Evolutionary conservation across 2,113 vertebrate species (phyloP).

Genomic region (Pelobates fuscus): DNA sequence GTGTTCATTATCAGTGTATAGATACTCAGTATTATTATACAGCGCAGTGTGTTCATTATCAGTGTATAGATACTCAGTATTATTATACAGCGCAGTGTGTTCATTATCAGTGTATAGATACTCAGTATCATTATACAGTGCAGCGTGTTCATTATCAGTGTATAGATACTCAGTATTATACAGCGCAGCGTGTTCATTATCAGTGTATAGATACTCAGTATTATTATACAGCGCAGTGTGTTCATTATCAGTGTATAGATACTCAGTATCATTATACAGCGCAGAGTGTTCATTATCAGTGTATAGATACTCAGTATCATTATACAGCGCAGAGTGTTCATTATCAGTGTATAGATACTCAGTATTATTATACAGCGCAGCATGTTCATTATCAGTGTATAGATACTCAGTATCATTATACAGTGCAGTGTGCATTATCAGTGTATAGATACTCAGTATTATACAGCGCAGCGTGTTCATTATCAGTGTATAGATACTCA

Average conservation of each 20-base stretch:
- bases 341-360: background rate
- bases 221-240: background rate
- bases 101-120: background rate
- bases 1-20: conserved; percentile 1
- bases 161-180: background rate
- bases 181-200: background rate
- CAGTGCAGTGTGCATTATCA: background rate
- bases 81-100: background rate
- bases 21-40: conserved; percentile 1
- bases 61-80: background rate
- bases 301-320: background rate
- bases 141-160: background rate
- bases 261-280: background rate
- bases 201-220: background rate
- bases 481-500: background rate
- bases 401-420: background rate
- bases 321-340: background rate
- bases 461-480: background rate
- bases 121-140: background rate
- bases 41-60: background rate
- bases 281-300: background rate
- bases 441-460: background rate
- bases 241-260: background rate
- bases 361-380: background rate
- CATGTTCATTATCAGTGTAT: background rate